Base-by-base conservation (phyloP, 2,797 vertebrate species). In the Cossypha polioptera region DNA sequence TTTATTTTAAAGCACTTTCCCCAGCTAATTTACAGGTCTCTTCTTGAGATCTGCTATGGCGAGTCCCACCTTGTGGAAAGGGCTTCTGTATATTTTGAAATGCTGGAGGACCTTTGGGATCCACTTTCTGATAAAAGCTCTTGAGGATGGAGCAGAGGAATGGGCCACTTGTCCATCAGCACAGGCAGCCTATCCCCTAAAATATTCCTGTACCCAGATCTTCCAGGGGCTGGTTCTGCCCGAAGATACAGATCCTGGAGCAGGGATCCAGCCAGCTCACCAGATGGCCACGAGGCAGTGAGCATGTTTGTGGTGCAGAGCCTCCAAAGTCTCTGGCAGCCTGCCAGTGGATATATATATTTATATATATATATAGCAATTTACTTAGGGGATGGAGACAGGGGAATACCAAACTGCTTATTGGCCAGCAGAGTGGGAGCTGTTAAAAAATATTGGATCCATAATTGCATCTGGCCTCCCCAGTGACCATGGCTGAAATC, bases 391-490 rank as follows among this genome's bases (percentile, higher is more conserved):
- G 55, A 83, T 94, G 85, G 86, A 92, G 82, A 83, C 0, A 2
- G 77, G 83, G 92, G 66, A 94, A 95, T 84, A 94, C 85, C 91
- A 72, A 78, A 89, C 63, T 88, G 77, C 94, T 96, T 92, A 94
- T 80, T 94, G 92, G 94, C 91, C 69, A 86, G 91, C 87, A 69
- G 89, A 91, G n/a, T 76, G 81, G 91, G 91, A 95, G 28, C 73
- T 3, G 45, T 88, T 95, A 88, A 88, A 96, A 93, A 90, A 67
- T 82, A 81, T 82, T 96, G 92, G 88, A 94, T 89, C 65, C 40
- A 36, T 95, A 96, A 96, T 91, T 95, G 93, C 93, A 88, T 94
- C 96, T 92, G 75, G 69, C 31, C 50, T 94, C 75, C 93, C 86
- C 63, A 82, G 73, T 77, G 92, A 42, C 18, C 2, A 59, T 71